Percentiles rank a stretch among this genome's conserved stretches.
Conservation (phyloP, 2,888 invertebrate species). For the Deilephila elpenor region DNA sequence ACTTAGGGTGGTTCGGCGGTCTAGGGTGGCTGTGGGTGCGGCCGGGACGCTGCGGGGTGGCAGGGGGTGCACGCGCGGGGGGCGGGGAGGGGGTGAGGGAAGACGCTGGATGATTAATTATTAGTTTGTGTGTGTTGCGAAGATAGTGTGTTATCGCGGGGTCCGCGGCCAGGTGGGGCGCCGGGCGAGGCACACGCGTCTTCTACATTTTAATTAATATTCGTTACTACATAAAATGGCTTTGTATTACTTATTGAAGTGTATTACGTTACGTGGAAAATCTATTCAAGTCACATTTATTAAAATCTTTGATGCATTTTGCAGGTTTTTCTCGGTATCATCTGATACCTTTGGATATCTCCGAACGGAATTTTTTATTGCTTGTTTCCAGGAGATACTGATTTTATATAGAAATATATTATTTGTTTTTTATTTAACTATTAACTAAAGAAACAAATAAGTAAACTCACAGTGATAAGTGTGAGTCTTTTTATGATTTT, state of each 20-base stretch:
- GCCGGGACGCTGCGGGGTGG: constrained; percentile 37
- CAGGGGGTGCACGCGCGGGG: constrained; percentile 57
- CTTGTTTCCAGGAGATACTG: too few relatives aligned
- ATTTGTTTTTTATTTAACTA: too few relatives aligned
- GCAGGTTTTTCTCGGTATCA: background rate
- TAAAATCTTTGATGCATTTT: background rate
- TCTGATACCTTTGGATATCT: background rate
- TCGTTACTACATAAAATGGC: background rate
- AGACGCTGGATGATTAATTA: constrained; percentile 83
- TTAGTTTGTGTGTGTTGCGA: constrained; percentile 82
- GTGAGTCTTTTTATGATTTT: too few relatives aligned
- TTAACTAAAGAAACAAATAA: too few relatives aligned
- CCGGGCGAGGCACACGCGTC: constrained; percentile 26
- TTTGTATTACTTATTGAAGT: background rate
- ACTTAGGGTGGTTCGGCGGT: constrained; percentile 57
- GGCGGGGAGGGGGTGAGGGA: constrained; percentile 59
- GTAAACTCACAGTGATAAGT: too few relatives aligned
- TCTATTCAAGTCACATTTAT: background rate
- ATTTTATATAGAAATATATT: too few relatives aligned
- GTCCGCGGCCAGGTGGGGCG: constrained; percentile 41
- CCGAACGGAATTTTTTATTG: too few relatives aligned
- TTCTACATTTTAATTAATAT: constrained; percentile 24
- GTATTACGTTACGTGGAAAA: background rate
- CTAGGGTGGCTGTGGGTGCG: constrained; percentile 38
- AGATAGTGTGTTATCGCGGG: constrained; percentile 62